Conservation (phyloP, 2,888 invertebrate species). For the Acleris laterana region DNA sequence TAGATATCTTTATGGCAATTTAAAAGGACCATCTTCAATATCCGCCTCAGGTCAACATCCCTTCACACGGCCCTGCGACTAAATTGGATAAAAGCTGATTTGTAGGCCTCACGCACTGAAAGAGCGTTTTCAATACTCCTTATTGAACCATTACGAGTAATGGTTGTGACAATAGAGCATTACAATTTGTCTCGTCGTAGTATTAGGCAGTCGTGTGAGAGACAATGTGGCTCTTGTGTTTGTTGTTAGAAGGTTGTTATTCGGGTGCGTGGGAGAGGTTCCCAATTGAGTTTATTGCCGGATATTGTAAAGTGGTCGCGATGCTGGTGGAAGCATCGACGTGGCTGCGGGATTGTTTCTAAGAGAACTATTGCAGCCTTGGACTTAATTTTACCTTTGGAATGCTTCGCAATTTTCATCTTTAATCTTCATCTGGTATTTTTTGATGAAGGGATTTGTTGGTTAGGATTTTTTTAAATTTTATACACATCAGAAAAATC, state of each 20-base stretch:
- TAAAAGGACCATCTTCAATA: slow-evolving; percentile 75
- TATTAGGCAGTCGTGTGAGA: slow-evolving; percentile 44
- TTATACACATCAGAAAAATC: no score
- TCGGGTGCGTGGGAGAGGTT: slow-evolving; percentile 46
- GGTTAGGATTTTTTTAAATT: no score
- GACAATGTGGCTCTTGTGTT: slow-evolving; percentile 61
- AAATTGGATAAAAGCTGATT: slow-evolving; percentile 76
- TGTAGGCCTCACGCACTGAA: slow-evolving; percentile 65
- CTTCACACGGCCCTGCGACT: slow-evolving; percentile 66
- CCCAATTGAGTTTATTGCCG: slow-evolving; percentile 80
- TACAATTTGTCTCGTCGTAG: slow-evolving; percentile 75
- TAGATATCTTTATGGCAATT: slow-evolving; percentile 73
- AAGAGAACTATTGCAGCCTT: slow-evolving; percentile 41
- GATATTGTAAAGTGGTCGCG: slow-evolving; percentile 81
- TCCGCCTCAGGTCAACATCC: slow-evolving; percentile 75
- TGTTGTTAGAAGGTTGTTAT: slow-evolving; percentile 55
- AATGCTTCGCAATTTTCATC: no score
- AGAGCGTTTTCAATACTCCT: slow-evolving; percentile 79
- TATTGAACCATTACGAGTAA: slow-evolving; percentile 78
- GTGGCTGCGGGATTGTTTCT: slow-evolving; percentile 56
- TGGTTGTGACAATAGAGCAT: slow-evolving; percentile 79
- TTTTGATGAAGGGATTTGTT: no score
- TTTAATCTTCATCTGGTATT: no score
- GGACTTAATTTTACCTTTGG: no score
- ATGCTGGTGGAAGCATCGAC: slow-evolving; percentile 68